phyloP scores from a whole-genome alignment of 1,140 invertebrate genomes.

The Brachionus rotundiformis region DNA sequence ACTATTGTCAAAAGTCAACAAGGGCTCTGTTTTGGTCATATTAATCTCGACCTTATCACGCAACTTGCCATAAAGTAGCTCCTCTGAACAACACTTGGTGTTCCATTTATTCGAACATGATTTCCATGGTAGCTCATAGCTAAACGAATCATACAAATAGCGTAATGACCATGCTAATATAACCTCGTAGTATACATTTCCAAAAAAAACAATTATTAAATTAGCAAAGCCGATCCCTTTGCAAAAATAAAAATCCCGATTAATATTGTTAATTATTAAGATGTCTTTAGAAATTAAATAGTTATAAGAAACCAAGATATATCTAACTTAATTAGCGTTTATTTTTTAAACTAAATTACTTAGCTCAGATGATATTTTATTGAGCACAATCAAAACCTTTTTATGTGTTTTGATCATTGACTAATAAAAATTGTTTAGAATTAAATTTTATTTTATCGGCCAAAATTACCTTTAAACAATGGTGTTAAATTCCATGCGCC shows the following conservation, averaged over 20 bases:
- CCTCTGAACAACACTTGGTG: slow-evolving; percentile 54
- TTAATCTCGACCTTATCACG: not conserved
- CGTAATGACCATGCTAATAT: slow-evolving; percentile 64
- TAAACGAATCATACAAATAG: slow-evolving; percentile 58
- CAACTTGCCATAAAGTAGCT: slow-evolving; percentile 30
- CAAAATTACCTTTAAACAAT: slow-evolving; percentile 77
- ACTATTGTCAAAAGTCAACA: not conserved
- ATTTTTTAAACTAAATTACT: slow-evolving; percentile 12
- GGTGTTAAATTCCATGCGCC: slow-evolving; percentile 96
- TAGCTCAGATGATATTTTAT: slow-evolving; percentile 5
- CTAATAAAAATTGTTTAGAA: slow-evolving; percentile 34
- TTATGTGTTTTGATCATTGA: slow-evolving; percentile 29
- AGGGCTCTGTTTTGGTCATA: not conserved
- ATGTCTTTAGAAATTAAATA: not conserved
- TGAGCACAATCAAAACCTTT: slow-evolving; percentile 31
- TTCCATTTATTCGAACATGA: slow-evolving; percentile 53
- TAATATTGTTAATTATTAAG: not conserved
- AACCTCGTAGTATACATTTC: slow-evolving; percentile 54
- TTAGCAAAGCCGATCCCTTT: slow-evolving; percentile 83
- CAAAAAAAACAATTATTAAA: slow-evolving; percentile 73
- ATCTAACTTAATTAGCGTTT: not conserved
- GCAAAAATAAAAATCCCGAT: not conserved
- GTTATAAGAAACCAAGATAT: not conserved
- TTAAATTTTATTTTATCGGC: slow-evolving; percentile 48
- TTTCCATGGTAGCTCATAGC: slow-evolving; percentile 50